A percentile compares a stretch with the other conserved stretches of the same genome.
phyloP scores from a whole-genome alignment of 30 jellyfish, hydroid and myxozoan species.

The Chrysaora quinquecirrha region DNA sequence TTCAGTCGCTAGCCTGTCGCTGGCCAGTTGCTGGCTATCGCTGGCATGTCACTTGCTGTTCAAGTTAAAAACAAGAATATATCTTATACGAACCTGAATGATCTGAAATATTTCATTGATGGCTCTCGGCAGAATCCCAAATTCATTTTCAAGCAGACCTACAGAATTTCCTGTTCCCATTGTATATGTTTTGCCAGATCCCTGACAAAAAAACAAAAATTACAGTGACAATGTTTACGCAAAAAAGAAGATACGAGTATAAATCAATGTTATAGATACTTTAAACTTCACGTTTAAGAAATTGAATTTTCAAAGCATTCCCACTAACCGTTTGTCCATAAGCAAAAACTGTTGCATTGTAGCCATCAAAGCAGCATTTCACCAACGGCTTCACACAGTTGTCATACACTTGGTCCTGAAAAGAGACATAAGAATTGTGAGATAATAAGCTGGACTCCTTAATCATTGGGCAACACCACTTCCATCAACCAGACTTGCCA shows the following conservation, averaged over 20 bases:
- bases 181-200: conserved; percentile 98
- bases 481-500: too few relatives aligned
- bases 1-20: too few relatives aligned
- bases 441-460: too few relatives aligned
- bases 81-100: conserved; percentile 48
- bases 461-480: too few relatives aligned
- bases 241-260: too few relatives aligned
- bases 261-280: too few relatives aligned
- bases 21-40: too few relatives aligned
- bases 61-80: too few relatives aligned
- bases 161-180: conserved; percentile 90
- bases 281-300: too few relatives aligned
- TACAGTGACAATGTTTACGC: too few relatives aligned
- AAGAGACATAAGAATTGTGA: too few relatives aligned
- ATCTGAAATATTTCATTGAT: conserved; percentile 72
- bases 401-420: conserved; percentile 71
- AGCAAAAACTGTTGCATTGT: conserved; percentile 95
- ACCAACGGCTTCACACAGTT: conserved; percentile 73
- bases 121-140: conserved; percentile 91
- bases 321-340: conserved; percentile 94
- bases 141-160: conserved; percentile 57
- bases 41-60: too few relatives aligned
- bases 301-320: not conserved
- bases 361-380: conserved; percentile 82
- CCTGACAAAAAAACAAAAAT: conserved; percentile 75